Conservation (phyloP, 2,113 vertebrate species). For the Fregata magnificens region DNA sequence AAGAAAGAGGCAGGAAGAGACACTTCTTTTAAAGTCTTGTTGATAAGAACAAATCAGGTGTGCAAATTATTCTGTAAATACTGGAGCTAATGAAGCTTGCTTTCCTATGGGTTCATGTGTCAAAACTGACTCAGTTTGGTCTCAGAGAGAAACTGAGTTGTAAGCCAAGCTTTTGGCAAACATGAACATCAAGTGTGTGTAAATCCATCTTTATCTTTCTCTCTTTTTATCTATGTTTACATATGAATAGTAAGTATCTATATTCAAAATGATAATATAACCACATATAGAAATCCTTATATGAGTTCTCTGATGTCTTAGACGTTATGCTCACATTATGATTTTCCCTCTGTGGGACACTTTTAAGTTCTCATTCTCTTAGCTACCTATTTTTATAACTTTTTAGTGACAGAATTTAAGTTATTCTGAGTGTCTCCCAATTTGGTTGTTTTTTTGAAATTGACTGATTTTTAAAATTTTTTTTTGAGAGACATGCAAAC, state of each 20-base stretch:
- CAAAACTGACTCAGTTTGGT: background rate
- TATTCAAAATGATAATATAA: background rate
- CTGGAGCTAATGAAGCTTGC: background rate
- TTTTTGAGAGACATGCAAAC: background rate
- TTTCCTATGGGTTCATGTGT: background rate
- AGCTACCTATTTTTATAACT: background rate
- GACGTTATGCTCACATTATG: background rate
- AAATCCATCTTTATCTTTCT: background rate
- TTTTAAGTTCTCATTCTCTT: background rate
- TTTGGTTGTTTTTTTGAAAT: background rate
- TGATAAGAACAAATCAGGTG: background rate
- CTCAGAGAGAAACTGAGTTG: background rate
- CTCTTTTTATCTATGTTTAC: background rate
- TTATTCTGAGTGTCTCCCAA: background rate
- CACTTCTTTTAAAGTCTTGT: background rate
- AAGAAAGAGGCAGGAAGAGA: background rate
- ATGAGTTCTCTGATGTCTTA: background rate
- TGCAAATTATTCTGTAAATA: background rate
- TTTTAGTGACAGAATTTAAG: background rate
- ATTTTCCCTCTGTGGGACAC: background rate
- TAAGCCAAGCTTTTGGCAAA: background rate
- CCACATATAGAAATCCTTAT: background rate
- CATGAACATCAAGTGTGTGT: background rate
- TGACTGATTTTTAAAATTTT: background rate
- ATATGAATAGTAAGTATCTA: background rate